Conservation (phyloP, 2,113 vertebrate species). For the Petrocephalus microphthalmus region DNA sequence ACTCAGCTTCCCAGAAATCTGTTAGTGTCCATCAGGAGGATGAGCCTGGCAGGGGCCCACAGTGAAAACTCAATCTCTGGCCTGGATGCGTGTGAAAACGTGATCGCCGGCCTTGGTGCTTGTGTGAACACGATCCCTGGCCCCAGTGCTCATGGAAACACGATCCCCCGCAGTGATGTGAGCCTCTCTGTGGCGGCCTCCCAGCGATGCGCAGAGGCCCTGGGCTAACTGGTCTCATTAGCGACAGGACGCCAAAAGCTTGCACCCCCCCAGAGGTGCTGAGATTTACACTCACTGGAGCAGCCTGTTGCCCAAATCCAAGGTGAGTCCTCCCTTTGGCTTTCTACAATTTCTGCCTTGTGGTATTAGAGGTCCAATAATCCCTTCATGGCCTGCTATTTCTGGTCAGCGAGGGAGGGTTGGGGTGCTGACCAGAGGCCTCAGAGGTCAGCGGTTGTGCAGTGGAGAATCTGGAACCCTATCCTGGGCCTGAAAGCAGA, state of each 20-base stretch:
- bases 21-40: constrained; percentile 64
- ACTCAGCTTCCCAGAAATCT: constrained; percentile 64
- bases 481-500: constrained; percentile 12
- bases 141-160: constrained; percentile 52
- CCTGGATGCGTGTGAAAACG: neutral
- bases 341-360: constrained; percentile 32
- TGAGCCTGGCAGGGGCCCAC: constrained; percentile 60
- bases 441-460: constrained; percentile 13
- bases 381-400: constrained; percentile 27
- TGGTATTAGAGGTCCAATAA: constrained; percentile 37
- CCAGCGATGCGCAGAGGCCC: constrained; percentile 57
- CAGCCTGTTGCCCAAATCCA: constrained; percentile 21
- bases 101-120: neutral
- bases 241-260: constrained; percentile 57
- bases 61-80: constrained; percentile 74
- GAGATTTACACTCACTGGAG: constrained; percentile 56
- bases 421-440: neutral
- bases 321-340: constrained; percentile 28
- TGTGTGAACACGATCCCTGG: neutral
- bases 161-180: constrained; percentile 58
- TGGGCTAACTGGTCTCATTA: constrained; percentile 64
- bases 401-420: neutral
- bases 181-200: constrained; percentile 52
- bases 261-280: constrained; percentile 55
- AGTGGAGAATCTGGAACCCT: neutral